Conservation (phyloP, 2,113 vertebrate genomes). For the Caloenas nicobarica region DNA sequence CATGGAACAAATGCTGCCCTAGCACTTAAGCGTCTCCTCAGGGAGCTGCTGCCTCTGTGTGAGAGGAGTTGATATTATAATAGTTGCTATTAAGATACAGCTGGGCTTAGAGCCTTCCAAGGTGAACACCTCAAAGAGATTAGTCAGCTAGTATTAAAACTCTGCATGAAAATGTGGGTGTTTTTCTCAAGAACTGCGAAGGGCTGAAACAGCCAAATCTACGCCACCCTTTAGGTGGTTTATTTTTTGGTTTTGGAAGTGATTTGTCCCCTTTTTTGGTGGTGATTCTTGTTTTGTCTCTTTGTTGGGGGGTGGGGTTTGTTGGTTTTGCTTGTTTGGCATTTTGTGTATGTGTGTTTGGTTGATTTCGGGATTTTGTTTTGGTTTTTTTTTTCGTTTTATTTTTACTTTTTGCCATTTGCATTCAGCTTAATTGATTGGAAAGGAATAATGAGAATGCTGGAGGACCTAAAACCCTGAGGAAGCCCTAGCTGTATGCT, state of each 20-base stretch:
- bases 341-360: no score
- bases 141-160: background rate
- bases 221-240: background rate
- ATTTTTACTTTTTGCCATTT: background rate
- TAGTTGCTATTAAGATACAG: slow-evolving; percentile 20
- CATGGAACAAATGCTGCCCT: background rate
- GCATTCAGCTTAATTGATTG: slow-evolving; percentile 19
- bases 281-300: no score
- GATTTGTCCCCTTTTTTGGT: background rate
- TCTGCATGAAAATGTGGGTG: slow-evolving; percentile 6
- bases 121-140: background rate
- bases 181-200: background rate
- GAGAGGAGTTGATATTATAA: background rate
- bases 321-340: no score
- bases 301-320: no score
- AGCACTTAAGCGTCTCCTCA: background rate
- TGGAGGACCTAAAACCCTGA: background rate
- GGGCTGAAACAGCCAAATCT: background rate
- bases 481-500: background rate
- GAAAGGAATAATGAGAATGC: slow-evolving; percentile 19
- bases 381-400: background rate
- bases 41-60: background rate
- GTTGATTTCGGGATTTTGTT: no score
- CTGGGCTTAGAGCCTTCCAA: background rate
- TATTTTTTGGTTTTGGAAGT: background rate